Base-by-base conservation (phyloP, 2,797 vertebrate species). In the Alosa sapidissima region DNA sequence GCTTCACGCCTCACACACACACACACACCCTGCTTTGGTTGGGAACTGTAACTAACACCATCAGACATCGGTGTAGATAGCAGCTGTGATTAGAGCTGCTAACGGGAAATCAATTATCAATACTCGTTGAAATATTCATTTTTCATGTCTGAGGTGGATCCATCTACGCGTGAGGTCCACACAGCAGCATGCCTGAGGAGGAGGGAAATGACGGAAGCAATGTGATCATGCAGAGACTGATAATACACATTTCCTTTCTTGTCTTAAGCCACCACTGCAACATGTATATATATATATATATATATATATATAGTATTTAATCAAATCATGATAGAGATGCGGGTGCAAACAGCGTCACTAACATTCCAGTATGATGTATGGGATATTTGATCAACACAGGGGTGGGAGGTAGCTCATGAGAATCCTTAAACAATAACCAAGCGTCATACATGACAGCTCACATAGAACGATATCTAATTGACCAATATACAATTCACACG, bases 101-200 rank as follows among this genome's bases (percentile, higher is more conserved):
- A 19, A 83, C 41, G 8, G 24, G 13, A 83, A 83, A 72, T 52
- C 14, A 72, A 49, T 83, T 52, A 83, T 65, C 28, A 24, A 51
- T 60, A 62, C 54, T 36, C 1, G 19, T 48, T 60, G 24, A 47
- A 48, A 65, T 49, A 68, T 49, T 62, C 55, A 19, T 36, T 48
- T 51, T 51, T 51, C 41, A 28, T 65, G 28, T 68, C 58, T 49
- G 60, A n/a, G 7, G 45, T 9, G 58, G 36, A 65, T 68, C 45
- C 45, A 65, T 48, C 68, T 72, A 24, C 7, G 28, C 33, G 48
- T 81, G 81, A 62, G 58, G 58, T 62, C 55, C 19, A 62, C 72
- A 45, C 16, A 45, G 72, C 19, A 14, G 41, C 72, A 47, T 14
- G 16, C 36, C 68, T 5, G 13, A 16, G 68, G 65, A 36, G 7